A percentile compares a stretch with the other conserved stretches of the same genome.
Conservation (phyloP, 2,797 vertebrate species). For the Ptychadena robeensis region DNA sequence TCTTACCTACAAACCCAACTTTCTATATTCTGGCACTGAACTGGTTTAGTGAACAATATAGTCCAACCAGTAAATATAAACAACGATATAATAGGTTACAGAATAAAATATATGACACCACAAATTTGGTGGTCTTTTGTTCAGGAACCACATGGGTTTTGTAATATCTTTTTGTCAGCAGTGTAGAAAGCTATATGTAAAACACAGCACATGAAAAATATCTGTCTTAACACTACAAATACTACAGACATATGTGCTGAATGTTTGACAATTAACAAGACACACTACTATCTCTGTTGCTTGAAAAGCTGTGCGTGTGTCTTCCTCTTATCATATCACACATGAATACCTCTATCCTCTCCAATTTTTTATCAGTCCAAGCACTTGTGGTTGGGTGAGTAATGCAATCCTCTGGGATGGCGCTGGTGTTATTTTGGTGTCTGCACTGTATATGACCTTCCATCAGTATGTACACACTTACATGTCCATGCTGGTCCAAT, state of each 20-base stretch:
- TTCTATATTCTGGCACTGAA: neutral
- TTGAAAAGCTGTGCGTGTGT: slow-evolving; percentile 37
- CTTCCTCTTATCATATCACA: slow-evolving; percentile 58
- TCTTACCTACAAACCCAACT: too few relatives aligned
- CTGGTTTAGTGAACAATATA: neutral
- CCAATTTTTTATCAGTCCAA: slow-evolving; percentile 47
- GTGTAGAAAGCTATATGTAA: neutral
- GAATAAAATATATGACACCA: neutral
- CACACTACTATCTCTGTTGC: slow-evolving; percentile 39
- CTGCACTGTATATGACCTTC: slow-evolving; percentile 53
- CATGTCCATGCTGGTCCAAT: slow-evolving; percentile 96
- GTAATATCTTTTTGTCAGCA: neutral
- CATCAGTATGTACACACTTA: slow-evolving; percentile 73
- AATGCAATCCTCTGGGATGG: slow-evolving; percentile 41
- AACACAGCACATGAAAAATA: neutral
- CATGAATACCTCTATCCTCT: slow-evolving; percentile 52
- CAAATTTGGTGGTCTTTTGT: neutral
- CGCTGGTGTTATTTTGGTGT: slow-evolving; percentile 48
- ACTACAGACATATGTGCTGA: slow-evolving; percentile 31
- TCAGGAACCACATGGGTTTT: neutral
- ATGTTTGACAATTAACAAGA: slow-evolving; percentile 35
- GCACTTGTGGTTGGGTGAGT: slow-evolving; percentile 51
- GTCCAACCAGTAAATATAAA: neutral
- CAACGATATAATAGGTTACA: neutral
- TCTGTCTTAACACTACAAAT: slow-evolving; percentile 1